Conservation (phyloP, 2,113 vertebrate genomes). For the Echinops telfairi region DNA sequence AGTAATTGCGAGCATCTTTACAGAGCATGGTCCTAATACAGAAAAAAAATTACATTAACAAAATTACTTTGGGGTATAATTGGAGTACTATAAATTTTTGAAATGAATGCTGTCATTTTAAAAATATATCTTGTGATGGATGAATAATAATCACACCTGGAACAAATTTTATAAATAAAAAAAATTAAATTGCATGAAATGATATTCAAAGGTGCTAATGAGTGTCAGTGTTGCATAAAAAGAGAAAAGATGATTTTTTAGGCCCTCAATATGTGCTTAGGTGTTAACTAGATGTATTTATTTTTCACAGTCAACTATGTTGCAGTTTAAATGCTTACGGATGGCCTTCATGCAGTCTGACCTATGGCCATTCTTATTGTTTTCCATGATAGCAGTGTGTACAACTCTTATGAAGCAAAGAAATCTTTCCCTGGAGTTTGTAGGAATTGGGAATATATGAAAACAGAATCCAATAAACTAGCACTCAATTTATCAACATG, state of each 20-base stretch:
- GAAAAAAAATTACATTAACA: conserved; percentile 52
- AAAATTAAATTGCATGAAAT: conserved; percentile 73
- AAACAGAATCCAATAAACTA: background rate
- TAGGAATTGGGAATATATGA: background rate
- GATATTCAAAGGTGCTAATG: conserved; percentile 73
- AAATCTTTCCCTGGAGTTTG: background rate
- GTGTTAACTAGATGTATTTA: conserved; percentile 65
- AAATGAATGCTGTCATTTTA: conserved; percentile 69
- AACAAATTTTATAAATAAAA: conserved; percentile 78
- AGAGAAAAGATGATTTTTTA: conserved; percentile 64
- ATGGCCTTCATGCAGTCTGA: conserved; percentile 40
- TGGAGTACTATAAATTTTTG: conserved; percentile 64
- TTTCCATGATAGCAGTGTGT: background rate
- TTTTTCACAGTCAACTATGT: conserved; percentile 18
- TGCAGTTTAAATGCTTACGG: conserved; percentile 31
- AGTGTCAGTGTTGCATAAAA: conserved; percentile 63
- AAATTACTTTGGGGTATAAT: conserved; percentile 67
- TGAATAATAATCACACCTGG: conserved; percentile 76
- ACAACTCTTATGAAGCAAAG: background rate
- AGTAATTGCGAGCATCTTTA: conserved; percentile 56
- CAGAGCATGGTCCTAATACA: conserved; percentile 17
- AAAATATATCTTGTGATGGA: conserved; percentile 70
- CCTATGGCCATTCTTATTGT: conserved; percentile 49
- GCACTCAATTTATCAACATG: background rate
- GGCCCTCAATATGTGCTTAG: conserved; percentile 46